Conservation (phyloP, 2,797 vertebrate species). For the Sternarchorhynchus goeldii region DNA sequence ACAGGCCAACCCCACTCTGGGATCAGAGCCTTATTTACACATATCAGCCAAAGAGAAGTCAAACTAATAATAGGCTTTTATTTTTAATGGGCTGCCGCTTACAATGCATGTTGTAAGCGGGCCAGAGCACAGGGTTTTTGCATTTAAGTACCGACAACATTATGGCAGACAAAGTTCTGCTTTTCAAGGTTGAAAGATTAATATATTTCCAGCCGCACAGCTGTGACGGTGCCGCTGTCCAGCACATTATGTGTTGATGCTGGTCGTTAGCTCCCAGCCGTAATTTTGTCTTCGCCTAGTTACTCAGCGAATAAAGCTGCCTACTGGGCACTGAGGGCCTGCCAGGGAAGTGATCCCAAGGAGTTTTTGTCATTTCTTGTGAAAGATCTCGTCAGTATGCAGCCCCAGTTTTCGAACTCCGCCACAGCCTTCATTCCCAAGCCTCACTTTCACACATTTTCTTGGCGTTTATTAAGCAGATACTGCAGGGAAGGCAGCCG, state of each 20-base stretch:
- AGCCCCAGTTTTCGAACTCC: constrained; percentile 67
- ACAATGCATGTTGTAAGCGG: constrained; percentile 22
- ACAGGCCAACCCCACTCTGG: constrained; percentile 30
- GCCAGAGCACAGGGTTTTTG: constrained; percentile 19
- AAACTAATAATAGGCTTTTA: constrained; percentile 46
- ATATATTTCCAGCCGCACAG: constrained; percentile 20
- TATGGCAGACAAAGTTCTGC: neutral
- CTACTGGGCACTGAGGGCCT: constrained; percentile 44
- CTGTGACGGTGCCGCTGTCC: neutral
- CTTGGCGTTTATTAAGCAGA: constrained; percentile 72
- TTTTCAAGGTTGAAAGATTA: constrained; percentile 21
- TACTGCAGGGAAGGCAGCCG: constrained; percentile 73
- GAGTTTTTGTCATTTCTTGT: constrained; percentile 77
- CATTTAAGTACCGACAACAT: constrained; percentile 23
- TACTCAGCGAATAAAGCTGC: constrained; percentile 43
- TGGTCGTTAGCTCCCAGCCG: constrained; percentile 41
- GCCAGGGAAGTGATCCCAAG: constrained; percentile 67
- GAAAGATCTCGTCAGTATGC: constrained; percentile 80
- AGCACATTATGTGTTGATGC: constrained; percentile 1
- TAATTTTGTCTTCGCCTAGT: constrained; percentile 29
- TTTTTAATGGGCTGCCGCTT: constrained; percentile 38
- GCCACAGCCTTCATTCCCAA: constrained; percentile 74
- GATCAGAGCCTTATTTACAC: constrained; percentile 38
- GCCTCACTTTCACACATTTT: constrained; percentile 75
- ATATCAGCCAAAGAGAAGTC: constrained; percentile 46